phyloP scores from a whole-genome alignment of 2,888 invertebrate genomes.

The Philopedon plagiatum region DNA sequence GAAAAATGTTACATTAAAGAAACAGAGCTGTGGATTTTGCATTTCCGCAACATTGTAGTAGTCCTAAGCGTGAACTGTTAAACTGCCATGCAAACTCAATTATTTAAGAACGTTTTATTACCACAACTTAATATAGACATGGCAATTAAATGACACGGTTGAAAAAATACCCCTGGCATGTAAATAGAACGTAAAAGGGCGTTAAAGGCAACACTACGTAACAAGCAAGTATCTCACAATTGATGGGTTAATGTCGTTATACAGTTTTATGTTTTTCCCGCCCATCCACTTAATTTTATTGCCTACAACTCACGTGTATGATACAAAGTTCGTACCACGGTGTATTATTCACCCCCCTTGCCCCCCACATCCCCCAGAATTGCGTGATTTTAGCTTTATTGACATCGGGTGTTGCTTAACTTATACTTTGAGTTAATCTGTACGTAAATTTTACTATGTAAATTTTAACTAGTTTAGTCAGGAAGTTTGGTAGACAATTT shows the following conservation, averaged over 20 bases:
- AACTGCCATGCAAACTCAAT: slow-evolving; percentile 18
- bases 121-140: slow-evolving; percentile 30
- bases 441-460: slow-evolving; percentile 38
- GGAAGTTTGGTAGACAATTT: background rate
- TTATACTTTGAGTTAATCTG: slow-evolving; percentile 32
- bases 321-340: slow-evolving; percentile 49
- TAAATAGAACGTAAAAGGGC: slow-evolving; percentile 33
- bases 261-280: slow-evolving; percentile 54
- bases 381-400: slow-evolving; percentile 43
- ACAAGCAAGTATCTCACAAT: slow-evolving; percentile 43
- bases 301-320: slow-evolving; percentile 50
- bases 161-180: slow-evolving; percentile 39
- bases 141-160: slow-evolving; percentile 44
- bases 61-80: slow-evolving; percentile 5
- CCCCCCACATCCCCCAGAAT: slow-evolving; percentile 19
- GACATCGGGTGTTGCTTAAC: slow-evolving; percentile 19
- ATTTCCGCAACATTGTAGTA: slow-evolving; percentile 13
- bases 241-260: slow-evolving; percentile 43
- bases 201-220: slow-evolving; percentile 29
- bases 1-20: no score
- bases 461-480: slow-evolving; percentile 25
- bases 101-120: slow-evolving; percentile 23
- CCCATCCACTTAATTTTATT: slow-evolving; percentile 64
- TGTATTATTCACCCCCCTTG: slow-evolving; percentile 28
- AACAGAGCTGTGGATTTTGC: no score